Evolutionary conservation across 35 echinoderm and acorn worm genomes (phyloP), one percentile per base, ranked within the genome.

Genomic region (Apostichopus japonicus): DNA sequence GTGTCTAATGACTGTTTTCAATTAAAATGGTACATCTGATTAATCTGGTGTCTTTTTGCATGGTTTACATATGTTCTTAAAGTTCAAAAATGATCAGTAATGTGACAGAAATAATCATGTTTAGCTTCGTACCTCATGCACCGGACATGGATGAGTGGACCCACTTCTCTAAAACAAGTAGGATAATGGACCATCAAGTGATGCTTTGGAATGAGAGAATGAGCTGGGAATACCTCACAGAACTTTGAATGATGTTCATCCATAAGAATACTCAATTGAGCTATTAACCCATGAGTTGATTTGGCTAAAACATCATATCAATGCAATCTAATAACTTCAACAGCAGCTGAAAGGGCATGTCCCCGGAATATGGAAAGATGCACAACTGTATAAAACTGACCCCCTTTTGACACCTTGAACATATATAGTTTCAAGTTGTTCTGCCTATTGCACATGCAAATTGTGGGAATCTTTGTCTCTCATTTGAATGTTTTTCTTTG

Each of bases 121-220:
- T 65, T 92, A 44, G 91, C 91, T 92, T 92, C 91, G 25, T 92
- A 92, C 56, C 91, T 56, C 91, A 92, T 92, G 57, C 91, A 83
- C 91, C 91, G 83, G 17, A 92, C 55, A 92, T 92, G 91, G 6
- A 82, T 10, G 13, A 92, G 91, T 24, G 78, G 51, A 65, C 59
- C 55, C 5, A 56, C 53, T 79, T 92, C 56, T 61, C 51, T 15
- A 24, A 92, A 83, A 83, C 92, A 93, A 5, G 92, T 93, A 75
- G 92, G 79, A 54, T 93, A 93, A 93, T 93, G 92, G 24, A 86
- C 80, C 92, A 93, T 93, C 0, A 93, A 93, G 21, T 93, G 80
- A 54, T 93, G 79, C 59, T 86, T 93, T n/a, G 91, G 92, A 54
- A 93, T 13, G 10, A 93, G n/a, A 8, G 52, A 10, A 19, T 54